These are phyloP conservation scores for Arenaria interpres DNA, from an alignment of 2,113 vertebrate genomes.

Conservation along the genomic window DNA sequence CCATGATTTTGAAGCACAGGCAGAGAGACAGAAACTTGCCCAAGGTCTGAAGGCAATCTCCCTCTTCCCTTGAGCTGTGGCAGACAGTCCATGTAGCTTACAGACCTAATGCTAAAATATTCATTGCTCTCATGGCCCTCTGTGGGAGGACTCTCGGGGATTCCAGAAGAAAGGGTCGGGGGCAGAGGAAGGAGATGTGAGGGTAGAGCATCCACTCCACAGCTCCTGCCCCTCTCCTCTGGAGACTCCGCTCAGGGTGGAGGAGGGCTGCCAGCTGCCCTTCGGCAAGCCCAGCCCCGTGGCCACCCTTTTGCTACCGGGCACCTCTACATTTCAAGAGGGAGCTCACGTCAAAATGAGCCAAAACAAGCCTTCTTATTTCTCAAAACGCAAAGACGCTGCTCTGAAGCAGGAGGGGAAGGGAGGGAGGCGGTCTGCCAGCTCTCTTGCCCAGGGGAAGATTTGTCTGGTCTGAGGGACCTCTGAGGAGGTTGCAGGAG, in stretches of 20 bases:
- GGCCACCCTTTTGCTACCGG: neutral
- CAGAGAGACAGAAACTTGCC: neutral
- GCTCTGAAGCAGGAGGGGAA: neutral
- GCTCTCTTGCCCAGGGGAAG: neutral
- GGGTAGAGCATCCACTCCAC: neutral
- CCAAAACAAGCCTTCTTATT: neutral
- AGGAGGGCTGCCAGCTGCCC: neutral
- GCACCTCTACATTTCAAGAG: neutral
- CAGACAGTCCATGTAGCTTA: neutral
- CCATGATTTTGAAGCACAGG: neutral
- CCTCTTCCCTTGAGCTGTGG: neutral
- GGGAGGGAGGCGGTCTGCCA: neutral
- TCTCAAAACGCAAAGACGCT: neutral
- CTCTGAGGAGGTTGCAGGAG: neutral
- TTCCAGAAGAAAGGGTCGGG: neutral
- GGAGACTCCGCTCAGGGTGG: neutral
- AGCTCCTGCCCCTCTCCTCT: neutral
- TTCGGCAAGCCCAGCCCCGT: neutral
- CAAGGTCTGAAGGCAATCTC: neutral
- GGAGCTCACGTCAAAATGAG: neutral
- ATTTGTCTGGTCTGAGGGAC: neutral
- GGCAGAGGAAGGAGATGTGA: neutral
- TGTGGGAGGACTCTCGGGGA: accelerated
- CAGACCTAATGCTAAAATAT: neutral
- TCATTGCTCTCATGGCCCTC: neutral